Percentiles rank a stretch among this genome's conserved stretches.
Evolutionary conservation across 2,797 vertebrate genomes (phyloP).

Genomic region (Cottoperca gobio): DNA sequence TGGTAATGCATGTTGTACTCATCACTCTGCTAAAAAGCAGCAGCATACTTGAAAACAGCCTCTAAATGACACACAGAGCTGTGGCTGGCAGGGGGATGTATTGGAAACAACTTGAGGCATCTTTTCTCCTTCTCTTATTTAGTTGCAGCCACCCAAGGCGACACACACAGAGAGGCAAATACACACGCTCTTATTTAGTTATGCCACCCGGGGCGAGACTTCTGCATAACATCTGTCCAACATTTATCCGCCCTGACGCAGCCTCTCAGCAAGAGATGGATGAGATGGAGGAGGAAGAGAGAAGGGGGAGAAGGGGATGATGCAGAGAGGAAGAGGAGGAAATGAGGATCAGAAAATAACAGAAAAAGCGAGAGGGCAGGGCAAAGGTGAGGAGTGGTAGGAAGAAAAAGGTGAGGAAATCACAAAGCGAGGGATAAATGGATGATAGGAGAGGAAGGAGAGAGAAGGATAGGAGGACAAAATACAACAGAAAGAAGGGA

Average conservation of each 20-base stretch:
- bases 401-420: background rate
- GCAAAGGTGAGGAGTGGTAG: background rate
- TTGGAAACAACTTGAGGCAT: constrained; percentile 59
- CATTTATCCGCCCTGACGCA: constrained; percentile 75
- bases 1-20: constrained; percentile 19
- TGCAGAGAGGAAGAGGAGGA: constrained; percentile 8
- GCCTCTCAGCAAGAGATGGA: constrained; percentile 63
- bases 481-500: background rate
- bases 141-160: constrained; percentile 57
- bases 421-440: background rate
- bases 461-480: background rate
- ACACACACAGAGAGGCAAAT: constrained; percentile 40
- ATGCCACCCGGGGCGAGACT: constrained; percentile 71
- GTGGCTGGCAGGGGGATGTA: constrained; percentile 56
- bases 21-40: constrained; percentile 34
- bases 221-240: constrained; percentile 78
- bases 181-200: constrained; percentile 71
- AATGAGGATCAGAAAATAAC: background rate
- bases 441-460: background rate
- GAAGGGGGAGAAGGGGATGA: background rate
- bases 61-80: constrained; percentile 24
- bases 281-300: constrained; percentile 31
- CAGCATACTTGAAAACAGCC: constrained; percentile 31
- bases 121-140: constrained; percentile 49
- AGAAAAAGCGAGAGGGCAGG: background rate